Conservation (phyloP, 2,797 vertebrate genomes). For the Somateria mollissima region DNA sequence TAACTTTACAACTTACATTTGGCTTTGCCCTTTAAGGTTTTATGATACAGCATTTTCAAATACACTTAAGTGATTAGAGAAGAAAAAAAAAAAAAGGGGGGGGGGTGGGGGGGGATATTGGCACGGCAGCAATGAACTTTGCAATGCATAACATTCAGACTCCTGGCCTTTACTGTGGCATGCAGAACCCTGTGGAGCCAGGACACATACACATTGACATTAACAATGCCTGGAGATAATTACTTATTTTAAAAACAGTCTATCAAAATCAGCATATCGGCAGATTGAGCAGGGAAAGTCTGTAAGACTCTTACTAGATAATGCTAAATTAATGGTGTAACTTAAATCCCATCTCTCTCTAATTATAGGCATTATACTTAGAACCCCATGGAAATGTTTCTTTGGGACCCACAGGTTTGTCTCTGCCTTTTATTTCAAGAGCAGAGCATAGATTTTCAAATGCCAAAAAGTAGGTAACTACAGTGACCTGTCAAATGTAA, state of each 20-base stretch:
- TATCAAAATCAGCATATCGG: neutral
- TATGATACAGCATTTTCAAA: neutral
- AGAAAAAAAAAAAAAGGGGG: neutral
- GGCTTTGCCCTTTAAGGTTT: neutral
- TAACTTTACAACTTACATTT: neutral
- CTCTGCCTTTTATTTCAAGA: neutral
- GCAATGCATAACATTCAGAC: accelerated
- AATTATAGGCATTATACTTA: neutral
- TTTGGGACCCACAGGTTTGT: neutral
- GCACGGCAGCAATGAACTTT: neutral
- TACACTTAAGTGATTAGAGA: neutral
- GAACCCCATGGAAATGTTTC: neutral
- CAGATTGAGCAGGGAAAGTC: neutral
- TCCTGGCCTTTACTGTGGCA: neutral
- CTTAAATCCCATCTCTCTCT: neutral
- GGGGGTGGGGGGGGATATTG: neutral
- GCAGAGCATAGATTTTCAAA: neutral
- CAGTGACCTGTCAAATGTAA: neutral
- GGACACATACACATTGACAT: neutral
- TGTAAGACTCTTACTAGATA: neutral
- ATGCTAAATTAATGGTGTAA: neutral
- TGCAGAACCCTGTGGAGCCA: neutral
- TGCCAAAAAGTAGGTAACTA: neutral
- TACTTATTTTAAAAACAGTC: neutral
- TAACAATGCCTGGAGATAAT: neutral